These are phyloP conservation scores for Chelonia mydas DNA, from an alignment of 2,797 vertebrate genomes.

Conservation along the genomic window DNA sequence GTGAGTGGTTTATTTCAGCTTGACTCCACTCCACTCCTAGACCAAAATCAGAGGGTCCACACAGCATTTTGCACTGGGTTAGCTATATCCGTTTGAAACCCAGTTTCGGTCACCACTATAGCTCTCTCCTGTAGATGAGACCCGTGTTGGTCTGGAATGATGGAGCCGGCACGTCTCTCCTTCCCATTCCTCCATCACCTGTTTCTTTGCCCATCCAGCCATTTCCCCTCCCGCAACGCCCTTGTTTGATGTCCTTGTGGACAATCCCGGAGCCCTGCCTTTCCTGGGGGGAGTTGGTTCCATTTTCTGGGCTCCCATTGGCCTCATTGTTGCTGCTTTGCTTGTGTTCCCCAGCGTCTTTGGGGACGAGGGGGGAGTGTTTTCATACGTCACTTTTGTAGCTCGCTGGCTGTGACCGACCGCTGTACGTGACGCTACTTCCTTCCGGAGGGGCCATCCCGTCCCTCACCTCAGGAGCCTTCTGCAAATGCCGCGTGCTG, in stretches of 20 bases:
- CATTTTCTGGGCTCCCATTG: neutral
- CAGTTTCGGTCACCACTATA: neutral
- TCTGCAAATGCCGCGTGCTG: rapidly evolving
- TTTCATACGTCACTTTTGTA: neutral
- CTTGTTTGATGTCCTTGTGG: neutral
- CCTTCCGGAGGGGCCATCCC: neutral
- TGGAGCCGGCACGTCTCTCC: neutral
- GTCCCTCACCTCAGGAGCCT: neutral
- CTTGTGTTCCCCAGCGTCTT: neutral
- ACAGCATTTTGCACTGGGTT: neutral
- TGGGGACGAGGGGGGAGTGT: neutral
- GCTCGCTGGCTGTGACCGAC: neutral
- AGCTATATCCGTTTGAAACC: neutral
- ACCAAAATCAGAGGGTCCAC: rapidly evolving
- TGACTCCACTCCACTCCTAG: neutral
- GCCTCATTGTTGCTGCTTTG: neutral
- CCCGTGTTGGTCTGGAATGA: neutral
- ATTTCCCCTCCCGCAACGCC: neutral
- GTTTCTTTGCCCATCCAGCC: neutral
- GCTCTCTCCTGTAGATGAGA: rapidly evolving
- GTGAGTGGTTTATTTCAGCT: neutral
- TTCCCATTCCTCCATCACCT: neutral
- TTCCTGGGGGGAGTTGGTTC: neutral
- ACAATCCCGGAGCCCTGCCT: neutral
- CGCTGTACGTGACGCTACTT: neutral